phyloP scores from a whole-genome alignment of 1,140 invertebrate genomes.

The Drosophila saltans region DNA sequence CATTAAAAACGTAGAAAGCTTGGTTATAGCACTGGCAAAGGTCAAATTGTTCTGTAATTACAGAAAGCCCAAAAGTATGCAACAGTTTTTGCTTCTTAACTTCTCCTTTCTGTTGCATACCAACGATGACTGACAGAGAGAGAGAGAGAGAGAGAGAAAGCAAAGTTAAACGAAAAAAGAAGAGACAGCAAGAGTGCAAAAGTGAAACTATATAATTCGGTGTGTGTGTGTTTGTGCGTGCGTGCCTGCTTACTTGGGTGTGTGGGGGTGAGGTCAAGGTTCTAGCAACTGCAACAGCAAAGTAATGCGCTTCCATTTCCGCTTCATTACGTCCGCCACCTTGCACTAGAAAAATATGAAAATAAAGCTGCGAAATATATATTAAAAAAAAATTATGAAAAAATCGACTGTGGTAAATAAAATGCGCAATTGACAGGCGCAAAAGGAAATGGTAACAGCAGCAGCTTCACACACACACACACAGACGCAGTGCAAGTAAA shows the following conservation, averaged over 20 bases:
- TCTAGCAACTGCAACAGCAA: conserved; percentile 38
- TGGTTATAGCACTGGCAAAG: background rate
- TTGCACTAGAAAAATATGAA: conserved; percentile 33
- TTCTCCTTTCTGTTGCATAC: background rate
- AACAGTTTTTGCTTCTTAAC: background rate
- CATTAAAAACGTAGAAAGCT: background rate
- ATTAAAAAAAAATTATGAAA: conserved; percentile 30
- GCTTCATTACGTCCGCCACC: conserved; percentile 61
- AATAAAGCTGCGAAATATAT: conserved; percentile 9
- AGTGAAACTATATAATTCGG: too few species aligned
- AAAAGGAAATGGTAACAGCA: conserved; percentile 46
- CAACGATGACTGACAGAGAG: background rate
- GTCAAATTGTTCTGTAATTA: background rate
- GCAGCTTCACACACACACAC: conserved; percentile 1
- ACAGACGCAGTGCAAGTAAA: conserved; percentile 13
- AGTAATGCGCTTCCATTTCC: conserved; percentile 71
- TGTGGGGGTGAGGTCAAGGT: conserved; percentile 54
- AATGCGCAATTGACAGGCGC: conserved; percentile 61
- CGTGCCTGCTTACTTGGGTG: too few species aligned
- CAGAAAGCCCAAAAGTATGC: background rate
- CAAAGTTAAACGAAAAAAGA: background rate
- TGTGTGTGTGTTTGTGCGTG: background rate
- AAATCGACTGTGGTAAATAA: conserved; percentile 52
- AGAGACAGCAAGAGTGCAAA: background rate
- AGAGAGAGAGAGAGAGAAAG: background rate